Base-by-base conservation (phyloP, 2,797 vertebrate species). In the Alosa sapidissima region DNA sequence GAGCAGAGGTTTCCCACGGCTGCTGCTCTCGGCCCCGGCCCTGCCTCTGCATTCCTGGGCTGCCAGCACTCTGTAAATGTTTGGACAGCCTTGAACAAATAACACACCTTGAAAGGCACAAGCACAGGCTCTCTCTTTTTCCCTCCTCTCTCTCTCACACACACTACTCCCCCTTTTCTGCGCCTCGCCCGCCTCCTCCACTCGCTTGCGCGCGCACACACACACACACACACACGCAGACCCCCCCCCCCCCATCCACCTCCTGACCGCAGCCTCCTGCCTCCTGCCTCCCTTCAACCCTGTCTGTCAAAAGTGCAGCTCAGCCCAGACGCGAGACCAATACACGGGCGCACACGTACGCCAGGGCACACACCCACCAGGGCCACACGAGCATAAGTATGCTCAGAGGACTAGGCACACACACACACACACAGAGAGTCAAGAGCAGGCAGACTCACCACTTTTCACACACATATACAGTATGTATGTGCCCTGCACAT, bases 71-170 rank as follows among this genome's bases (percentile, higher is more conserved):
- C 96, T 92, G 96, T 97, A 97, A 98, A 98, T 98, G 97, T 98
- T 98, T 98, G 97, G 95, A 97, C 96, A 97, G 96, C 96, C 95
- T 96, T 97, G 96, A 97, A 97, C 97, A 98, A 98, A 98, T 96
- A 97, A 96, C 96, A 97, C 96, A 98, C 97, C 97, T 98, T 97
- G 94, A 95, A 96, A 96, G 95, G 96, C 96, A 96, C 96, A 96
- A 95, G 96, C 94, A 90, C 93, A 87, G 89, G 91, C 92, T 88
- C 91, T 94, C 91, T 92, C 89, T 92, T 88, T 87, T 90, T 87
- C 90, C 89, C 90, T 87, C 87, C 83, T 85, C 86, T 54, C 82
- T 84, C 85, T 89, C 62, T 86, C 85, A 85, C 85, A 62, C 83
- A 85, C 65, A 81, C 49, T 87, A 82, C 52, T 65, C 11, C 49